Evolutionary conservation across 2,113 vertebrate genomes (phyloP), one percentile per base, ranked within the genome.

Genomic region (Myotis yumanensis): DNA sequence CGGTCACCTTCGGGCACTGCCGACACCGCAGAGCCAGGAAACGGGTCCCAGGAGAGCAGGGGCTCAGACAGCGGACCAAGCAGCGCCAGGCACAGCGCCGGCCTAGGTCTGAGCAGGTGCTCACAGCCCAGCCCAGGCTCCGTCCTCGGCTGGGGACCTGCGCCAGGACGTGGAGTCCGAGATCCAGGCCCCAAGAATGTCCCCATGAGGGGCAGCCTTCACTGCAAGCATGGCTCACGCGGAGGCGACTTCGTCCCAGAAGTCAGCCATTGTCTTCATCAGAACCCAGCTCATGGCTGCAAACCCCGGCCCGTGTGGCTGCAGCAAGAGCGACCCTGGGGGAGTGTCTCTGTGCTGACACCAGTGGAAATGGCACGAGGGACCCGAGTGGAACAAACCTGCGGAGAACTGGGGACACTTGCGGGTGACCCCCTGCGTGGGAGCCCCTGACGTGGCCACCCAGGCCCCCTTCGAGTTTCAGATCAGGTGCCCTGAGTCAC

Each of bases 81-180:
- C 22, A n/a, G 22, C 23, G 18, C 17, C 1, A 2, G 12, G 2
- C 17, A 17, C 7, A 72, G 25, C 11, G 4, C 48, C 3, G 0
- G 5, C 84, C 18, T 11, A 43, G 64, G 20, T 16, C 25, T 12
- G 2, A 2, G 35, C 54, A 40, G 46, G 62, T 1, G 35, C 76
- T 69, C 62, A 4, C 17, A 52, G 4, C 35, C 35, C 4, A 1
- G 3, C 6, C 6, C 8, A 0, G 12, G 6, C 20, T 69, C 14
- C 18, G 20, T 3, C 12, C 46, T 81, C 3, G 1, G 46, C 4
- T 15, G 9, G 59, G 8, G 8, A 9, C 48, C 48, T 17, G 28
- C 9, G 23, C 72, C 20, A 3, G 25, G 76, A 28, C 9, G 0
- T 9, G 22, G 57, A 15, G 69, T 32, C 17, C 28, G 28, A 43